Base-by-base conservation (phyloP, 2,888 invertebrate genomes). In the Callosobruchus maculatus region DNA sequence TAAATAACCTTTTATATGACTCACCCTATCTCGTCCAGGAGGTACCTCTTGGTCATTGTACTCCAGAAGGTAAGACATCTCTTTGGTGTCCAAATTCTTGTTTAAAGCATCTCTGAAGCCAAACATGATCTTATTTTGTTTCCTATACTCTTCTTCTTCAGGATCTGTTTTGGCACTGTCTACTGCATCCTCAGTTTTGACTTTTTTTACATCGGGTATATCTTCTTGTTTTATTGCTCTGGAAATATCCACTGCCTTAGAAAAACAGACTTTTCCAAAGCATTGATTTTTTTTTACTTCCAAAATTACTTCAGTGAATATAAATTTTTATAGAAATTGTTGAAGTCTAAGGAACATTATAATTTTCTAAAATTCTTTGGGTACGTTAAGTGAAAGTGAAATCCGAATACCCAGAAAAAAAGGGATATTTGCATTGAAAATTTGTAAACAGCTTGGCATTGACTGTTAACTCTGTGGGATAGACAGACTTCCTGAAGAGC, bases 81-180 rank as follows among this genome's bases (percentile, higher is more conserved):
- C 90, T 0, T 84, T 81, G 81, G 92, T 95, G 0, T 86, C 86
- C 21, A 96, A 87, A 2, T 87, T 86, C 77, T 90, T 87, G 4
- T 5, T 1, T 18, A 95, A 83, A 0, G 87, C 76, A 83, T 95
- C 94, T n/a, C 93, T 88, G 77, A 91, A 88, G 72, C 90, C 88
- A 86, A 92, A 96, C 72, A 94, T 85, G 22, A 89, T 82, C 82
- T 94, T 91, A 82, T 92, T 94, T 86, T 98, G 97, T 77, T 92
- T 91, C 81, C 92, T 89, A 67, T 94, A 87, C 77, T 89, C 86
- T 74, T 92, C 90, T 73, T 92, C 91, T 67, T 90, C 87, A 0
- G 89, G 88, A 70, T 87, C 87, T 31, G 87, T 81, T 7, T 68
- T 22, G 3, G 21, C 68, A 20, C 71, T 31, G 72, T 90, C 91